Conservation (phyloP, 2,797 vertebrate genomes). For the Chloroceryle amazona region DNA sequence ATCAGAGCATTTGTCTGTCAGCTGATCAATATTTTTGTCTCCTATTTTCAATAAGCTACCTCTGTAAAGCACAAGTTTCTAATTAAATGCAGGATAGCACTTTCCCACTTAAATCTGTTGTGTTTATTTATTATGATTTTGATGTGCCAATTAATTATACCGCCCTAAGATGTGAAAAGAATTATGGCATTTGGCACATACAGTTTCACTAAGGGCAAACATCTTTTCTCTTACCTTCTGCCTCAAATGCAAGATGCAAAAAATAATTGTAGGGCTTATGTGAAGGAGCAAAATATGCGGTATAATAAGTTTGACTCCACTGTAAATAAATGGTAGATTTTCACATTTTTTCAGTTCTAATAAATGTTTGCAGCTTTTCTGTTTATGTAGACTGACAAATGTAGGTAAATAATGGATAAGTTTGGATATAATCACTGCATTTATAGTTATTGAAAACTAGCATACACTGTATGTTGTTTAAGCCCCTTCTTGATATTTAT, state of each 20-base stretch:
- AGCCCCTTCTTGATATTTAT: background rate
- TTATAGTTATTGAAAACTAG: background rate
- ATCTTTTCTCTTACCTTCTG: background rate
- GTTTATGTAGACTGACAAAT: background rate
- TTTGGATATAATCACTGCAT: background rate
- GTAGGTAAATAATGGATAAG: background rate
- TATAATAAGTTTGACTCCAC: background rate
- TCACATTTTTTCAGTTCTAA: background rate
- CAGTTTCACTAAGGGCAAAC: background rate
- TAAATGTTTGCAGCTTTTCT: background rate
- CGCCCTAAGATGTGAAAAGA: background rate
- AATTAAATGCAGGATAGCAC: background rate
- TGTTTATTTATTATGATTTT: background rate
- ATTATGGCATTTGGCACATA: background rate
- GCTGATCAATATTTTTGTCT: background rate
- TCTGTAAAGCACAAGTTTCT: background rate
- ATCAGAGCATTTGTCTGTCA: background rate
- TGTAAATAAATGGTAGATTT: background rate
- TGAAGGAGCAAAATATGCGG: background rate
- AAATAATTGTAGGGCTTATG: background rate
- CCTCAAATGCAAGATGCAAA: background rate
- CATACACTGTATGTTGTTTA: background rate
- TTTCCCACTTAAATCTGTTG: background rate
- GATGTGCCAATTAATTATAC: background rate
- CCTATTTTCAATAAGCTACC: background rate